Evolutionary conservation across 2,113 vertebrate species (phyloP).

Genomic region (Noturus placidus): DNA sequence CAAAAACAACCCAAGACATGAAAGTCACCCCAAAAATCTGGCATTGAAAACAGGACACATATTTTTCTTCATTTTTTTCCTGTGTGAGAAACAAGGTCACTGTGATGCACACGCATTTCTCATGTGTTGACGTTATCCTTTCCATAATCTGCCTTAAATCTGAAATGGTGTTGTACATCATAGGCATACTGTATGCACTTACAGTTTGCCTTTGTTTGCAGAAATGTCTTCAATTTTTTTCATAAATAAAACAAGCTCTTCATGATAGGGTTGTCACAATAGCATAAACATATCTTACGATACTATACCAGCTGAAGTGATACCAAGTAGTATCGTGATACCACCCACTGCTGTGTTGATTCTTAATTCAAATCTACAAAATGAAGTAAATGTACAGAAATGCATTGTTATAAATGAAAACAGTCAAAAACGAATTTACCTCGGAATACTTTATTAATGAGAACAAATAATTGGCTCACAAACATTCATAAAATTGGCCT

Average conservation of each 20-base stretch:
- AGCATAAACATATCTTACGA: too few species aligned
- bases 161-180: neutral
- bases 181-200: neutral
- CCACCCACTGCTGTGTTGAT: too few species aligned
- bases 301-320: too few species aligned
- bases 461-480: too few species aligned
- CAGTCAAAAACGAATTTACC: too few species aligned
- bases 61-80: neutral
- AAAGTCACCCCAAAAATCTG: neutral
- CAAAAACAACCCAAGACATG: neutral
- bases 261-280: too few species aligned
- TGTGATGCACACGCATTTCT: neutral
- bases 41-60: neutral
- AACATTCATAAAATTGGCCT: too few species aligned
- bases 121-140: neutral
- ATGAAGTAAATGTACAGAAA: too few species aligned
- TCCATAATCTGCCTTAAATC: neutral
- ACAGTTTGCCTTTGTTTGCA: neutral
- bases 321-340: too few species aligned
- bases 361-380: too few species aligned
- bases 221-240: neutral
- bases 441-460: too few species aligned
- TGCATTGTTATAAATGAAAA: too few species aligned
- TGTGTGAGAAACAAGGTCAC: neutral
- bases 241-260: neutral